Evolutionary conservation across 2,888 invertebrate genomes (phyloP), one percentile per base, ranked within the genome.

Genomic region (Colletes collaris): DNA sequence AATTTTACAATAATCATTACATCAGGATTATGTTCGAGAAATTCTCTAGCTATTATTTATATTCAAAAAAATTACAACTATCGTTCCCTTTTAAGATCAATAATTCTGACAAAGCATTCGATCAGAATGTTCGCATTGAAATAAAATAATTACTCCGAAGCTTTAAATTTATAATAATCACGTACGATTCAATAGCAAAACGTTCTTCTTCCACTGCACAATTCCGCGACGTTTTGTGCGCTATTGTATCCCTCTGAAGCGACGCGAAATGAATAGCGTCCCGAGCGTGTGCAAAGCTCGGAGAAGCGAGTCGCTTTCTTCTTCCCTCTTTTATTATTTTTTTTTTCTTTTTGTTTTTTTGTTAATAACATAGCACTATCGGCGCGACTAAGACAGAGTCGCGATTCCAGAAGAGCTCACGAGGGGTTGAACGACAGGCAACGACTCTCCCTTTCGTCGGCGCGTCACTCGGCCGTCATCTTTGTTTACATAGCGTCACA

Each of bases 401-500:
- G 37, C 13, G 40, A 60, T 60, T 40, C 50, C 1, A 37, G 55
- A 66, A 75, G 80, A 52, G 75, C 67, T 59, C 70, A 35, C 10
- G 46, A 46, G 55, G 44, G 46, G 16, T 40, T 70, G 67, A 67
- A 79, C 52, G 79, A 63, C 62, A 7, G 49, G 53, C 35, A 49
- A 79, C 74, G 53, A 72, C 68, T 53, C 75, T 65, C 71, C 80
- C 70, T 81, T 64, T 75, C 67, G 52, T 40, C n/a, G 64, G 46
- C 40, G 67, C 63, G 63, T 74, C 75, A 27, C 40, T 44, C 40
- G 4, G 16, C 64, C 53, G 77, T 78, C 78, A 73, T 68, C 79
- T 83, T 86, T 86, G 86, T 88, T 86, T 82, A 84, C 67, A 50
- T 73, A 71, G 58, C 72, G 79, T 85, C 79, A 88, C 85, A 88